Conservation (phyloP, 2,797 vertebrate genomes). For the Alauda arvensis region DNA sequence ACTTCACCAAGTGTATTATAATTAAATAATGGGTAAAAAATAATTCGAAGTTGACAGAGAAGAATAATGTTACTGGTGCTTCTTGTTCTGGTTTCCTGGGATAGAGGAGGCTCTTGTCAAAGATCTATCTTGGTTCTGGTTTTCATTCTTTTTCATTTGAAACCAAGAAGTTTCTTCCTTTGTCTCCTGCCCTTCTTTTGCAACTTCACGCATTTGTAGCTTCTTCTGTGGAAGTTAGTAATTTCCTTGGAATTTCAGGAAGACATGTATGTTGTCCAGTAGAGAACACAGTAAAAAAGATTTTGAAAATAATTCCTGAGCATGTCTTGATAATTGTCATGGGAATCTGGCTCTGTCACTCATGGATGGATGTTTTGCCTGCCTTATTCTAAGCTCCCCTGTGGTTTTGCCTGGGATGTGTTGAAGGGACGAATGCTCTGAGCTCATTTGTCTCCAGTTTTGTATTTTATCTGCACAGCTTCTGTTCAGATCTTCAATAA, state of each 20-base stretch:
- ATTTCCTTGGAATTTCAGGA: neutral
- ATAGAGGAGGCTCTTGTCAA: neutral
- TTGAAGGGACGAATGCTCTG: rapidly evolving
- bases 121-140: neutral
- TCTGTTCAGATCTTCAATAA: neutral
- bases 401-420: neutral
- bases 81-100: neutral
- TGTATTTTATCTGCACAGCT: neutral
- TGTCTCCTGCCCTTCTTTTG: neutral
- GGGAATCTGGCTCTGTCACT: neutral
- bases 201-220: neutral
- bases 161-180: neutral
- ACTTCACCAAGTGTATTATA: neutral
- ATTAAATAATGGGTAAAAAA: neutral
- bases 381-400: neutral
- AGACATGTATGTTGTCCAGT: neutral
- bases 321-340: neutral
- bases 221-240: neutral
- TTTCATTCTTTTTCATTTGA: neutral
- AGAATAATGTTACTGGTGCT: neutral
- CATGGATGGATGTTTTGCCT: neutral
- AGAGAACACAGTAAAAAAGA: neutral
- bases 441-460: neutral
- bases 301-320: neutral
- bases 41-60: neutral